Conservation (phyloP, 2,113 vertebrate genomes). For the Hippocampus barbouri region DNA sequence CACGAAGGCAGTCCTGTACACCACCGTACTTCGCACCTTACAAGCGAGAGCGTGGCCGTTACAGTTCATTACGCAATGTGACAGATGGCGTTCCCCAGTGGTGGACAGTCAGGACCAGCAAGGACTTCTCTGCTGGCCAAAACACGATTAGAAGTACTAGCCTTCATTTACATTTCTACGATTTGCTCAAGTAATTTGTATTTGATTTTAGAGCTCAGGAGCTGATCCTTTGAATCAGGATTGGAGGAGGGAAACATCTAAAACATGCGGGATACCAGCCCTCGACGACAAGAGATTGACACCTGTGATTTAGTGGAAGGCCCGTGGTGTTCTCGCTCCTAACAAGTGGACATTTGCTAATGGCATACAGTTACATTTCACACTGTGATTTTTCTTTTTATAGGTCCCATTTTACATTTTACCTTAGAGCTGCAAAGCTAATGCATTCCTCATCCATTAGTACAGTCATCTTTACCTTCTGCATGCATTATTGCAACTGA, state of each 20-base stretch:
- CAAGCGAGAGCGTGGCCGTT: conserved; percentile 35
- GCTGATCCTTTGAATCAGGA: too few relatives aligned
- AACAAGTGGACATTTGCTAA: background rate
- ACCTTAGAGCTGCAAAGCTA: background rate
- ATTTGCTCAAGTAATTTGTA: too few relatives aligned
- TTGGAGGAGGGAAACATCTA: too few relatives aligned
- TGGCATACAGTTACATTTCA: background rate
- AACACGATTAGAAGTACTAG: background rate
- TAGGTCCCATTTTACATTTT: background rate
- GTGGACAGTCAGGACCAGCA: background rate
- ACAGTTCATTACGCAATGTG: conserved; percentile 33
- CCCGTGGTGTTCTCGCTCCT: too few relatives aligned
- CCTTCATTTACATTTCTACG: too few relatives aligned
- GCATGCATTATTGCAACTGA: background rate
- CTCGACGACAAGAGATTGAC: too few relatives aligned
- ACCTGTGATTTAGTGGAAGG: too few relatives aligned
- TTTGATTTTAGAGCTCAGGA: too few relatives aligned
- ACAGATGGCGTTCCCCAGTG: conserved; percentile 19
- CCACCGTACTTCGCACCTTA: conserved; percentile 24
- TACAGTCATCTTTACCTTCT: background rate
- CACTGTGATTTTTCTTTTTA: background rate
- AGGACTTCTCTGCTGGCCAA: background rate
- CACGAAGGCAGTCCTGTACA: conserved; percentile 20
- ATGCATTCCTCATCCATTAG: background rate
- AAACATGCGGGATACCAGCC: too few relatives aligned